Evolutionary conservation across 2,888 invertebrate genomes (phyloP).

Genomic region (Harpalus rubripes): DNA sequence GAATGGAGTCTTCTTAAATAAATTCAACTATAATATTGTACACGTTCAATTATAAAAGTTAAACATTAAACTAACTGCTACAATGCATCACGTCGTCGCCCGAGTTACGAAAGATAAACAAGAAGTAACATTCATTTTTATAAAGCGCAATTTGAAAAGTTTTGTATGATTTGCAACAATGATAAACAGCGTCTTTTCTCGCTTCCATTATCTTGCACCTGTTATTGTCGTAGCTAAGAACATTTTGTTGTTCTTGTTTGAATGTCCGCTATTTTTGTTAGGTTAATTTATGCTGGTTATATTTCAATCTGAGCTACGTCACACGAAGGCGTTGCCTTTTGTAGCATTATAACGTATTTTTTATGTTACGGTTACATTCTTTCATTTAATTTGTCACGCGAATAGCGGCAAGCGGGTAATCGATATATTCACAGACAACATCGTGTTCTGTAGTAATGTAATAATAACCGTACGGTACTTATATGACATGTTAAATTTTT

Average conservation of each 20-base stretch:
- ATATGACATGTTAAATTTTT: no score
- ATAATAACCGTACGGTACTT: not conserved
- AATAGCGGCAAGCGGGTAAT: constrained; percentile 33
- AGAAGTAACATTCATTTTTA: constrained; percentile 48
- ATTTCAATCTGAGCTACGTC: constrained; percentile 46
- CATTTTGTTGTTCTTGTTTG: constrained; percentile 35
- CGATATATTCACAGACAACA: constrained; percentile 25
- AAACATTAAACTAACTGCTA: constrained; percentile 13
- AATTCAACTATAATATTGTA: no score
- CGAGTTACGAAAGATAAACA: constrained; percentile 33
- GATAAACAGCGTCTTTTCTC: constrained; percentile 22
- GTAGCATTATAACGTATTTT: constrained; percentile 36
- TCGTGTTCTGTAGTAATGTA: not conserved
- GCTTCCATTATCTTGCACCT: constrained; percentile 43
- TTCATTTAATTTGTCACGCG: constrained; percentile 53
- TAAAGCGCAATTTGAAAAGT: constrained; percentile 46
- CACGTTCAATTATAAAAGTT: constrained; percentile 22
- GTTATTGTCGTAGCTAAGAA: constrained; percentile 11
- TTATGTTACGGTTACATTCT: constrained; percentile 33
- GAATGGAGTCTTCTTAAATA: no score
- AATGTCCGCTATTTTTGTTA: constrained; percentile 40
- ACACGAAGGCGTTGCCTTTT: constrained; percentile 37
- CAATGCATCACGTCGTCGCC: constrained; percentile 1
- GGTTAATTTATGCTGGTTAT: constrained; percentile 48
- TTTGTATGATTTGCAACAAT: constrained; percentile 49